Percentiles rank a stretch among this genome's conserved stretches.
Conservation (phyloP, 2,113 vertebrate species). For the Bothrops jararaca region DNA sequence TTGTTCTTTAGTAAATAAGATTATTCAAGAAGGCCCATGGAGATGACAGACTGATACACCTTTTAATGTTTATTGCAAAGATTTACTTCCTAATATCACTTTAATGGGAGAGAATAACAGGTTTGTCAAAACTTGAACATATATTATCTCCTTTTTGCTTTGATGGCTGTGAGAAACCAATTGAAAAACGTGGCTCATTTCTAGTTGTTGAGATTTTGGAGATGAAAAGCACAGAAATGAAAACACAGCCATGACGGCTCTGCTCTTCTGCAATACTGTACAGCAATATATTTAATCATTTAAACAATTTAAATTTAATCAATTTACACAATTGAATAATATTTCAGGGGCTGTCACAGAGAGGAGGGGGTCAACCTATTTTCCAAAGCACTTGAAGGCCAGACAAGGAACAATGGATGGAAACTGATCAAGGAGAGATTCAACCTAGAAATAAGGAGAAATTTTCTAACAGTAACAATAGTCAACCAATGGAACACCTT, state of each 20-base stretch:
- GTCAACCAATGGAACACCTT: too few relatives aligned
- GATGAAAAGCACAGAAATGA: background rate
- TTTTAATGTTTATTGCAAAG: slow-evolving; percentile 3
- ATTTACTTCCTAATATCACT: slow-evolving; percentile 37
- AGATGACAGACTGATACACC: background rate
- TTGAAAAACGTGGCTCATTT: background rate
- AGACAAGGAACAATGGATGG: too few relatives aligned
- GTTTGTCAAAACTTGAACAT: slow-evolving; percentile 40
- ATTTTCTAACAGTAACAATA: too few relatives aligned
- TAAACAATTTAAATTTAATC: background rate
- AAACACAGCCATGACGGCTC: background rate
- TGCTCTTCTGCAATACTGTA: background rate
- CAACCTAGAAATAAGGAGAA: too few relatives aligned
- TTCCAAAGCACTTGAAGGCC: too few relatives aligned
- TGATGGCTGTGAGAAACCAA: slow-evolving; percentile 34
- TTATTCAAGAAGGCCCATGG: slow-evolving; percentile 37
- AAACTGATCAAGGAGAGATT: too few relatives aligned
- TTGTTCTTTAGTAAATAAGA: slow-evolving; percentile 50
- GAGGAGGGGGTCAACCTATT: too few relatives aligned
- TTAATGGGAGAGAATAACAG: slow-evolving; percentile 65
- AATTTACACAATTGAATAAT: too few relatives aligned
- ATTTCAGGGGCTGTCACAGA: too few relatives aligned
- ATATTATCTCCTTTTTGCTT: slow-evolving; percentile 36
- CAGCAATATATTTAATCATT: background rate
- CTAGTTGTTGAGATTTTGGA: background rate